A percentile compares a stretch with the other conserved stretches of the same genome.
Conservation (phyloP, 2,888 invertebrate species). For the Drosophila eohydei region DNA sequence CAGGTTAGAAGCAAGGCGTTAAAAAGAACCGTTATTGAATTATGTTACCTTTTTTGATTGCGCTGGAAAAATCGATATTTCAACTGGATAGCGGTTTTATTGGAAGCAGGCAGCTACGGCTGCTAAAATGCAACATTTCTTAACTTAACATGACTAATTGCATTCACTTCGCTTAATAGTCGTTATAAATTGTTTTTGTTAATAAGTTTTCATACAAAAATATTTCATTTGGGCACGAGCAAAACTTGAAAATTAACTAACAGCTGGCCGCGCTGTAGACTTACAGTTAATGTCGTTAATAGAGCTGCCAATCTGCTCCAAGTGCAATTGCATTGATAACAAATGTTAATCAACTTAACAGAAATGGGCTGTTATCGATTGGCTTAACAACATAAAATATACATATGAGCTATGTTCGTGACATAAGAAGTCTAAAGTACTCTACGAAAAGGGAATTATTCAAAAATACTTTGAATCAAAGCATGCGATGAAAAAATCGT, state of each 20-base stretch:
- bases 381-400: background rate
- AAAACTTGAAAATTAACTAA: slow-evolving; percentile 22
- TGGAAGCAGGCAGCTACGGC: slow-evolving; percentile 24
- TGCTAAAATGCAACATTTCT: slow-evolving; percentile 33
- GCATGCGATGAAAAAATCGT: background rate
- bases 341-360: background rate
- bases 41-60: slow-evolving; percentile 41
- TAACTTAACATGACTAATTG: slow-evolving; percentile 26
- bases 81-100: slow-evolving; percentile 30
- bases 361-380: background rate
- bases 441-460: too few relatives aligned
- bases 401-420: background rate
- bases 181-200: background rate
- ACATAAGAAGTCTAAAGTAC: background rate
- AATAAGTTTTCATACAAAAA: slow-evolving; percentile 16
- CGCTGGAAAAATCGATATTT: slow-evolving; percentile 58
- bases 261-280: slow-evolving; percentile 21
- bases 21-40: background rate
- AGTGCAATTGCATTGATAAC: background rate
- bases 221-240: slow-evolving; percentile 10
- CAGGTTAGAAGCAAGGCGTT: background rate
- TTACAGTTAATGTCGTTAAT: background rate
- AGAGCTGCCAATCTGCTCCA: background rate
- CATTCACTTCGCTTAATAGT: background rate
- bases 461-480: background rate